Base-by-base conservation (phyloP, 2,888 invertebrate genomes). In the Ophion ventricosus region DNA sequence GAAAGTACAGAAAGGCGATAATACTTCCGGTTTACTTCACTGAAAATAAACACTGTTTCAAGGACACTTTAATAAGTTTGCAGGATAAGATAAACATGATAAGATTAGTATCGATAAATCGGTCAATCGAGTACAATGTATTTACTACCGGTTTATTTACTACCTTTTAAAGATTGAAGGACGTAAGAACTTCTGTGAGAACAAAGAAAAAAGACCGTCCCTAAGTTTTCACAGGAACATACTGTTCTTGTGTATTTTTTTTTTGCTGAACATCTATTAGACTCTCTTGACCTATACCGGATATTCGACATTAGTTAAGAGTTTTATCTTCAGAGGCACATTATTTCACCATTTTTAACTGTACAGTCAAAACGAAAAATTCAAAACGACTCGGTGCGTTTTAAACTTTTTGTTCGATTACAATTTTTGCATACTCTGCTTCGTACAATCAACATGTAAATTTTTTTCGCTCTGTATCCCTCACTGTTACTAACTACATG, bases 321-420 rank as follows among this genome's bases (percentile, higher is more conserved):
- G 43, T 49, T n/a, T 17, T 54, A 40, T 69, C 23, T 40, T 43
- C 49, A 17, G n/a, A 43, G 10, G 64, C 80, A 64, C 81, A 86
- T 86, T 85, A 86, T 87, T 88, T 87, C 83, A 83, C 83, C 85
- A 85, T 85, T 85, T 86, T 86, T 85, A 88, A 87, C 85, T 67
- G 61, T 79, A 84, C 83, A 83, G 72, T 59, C 49, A 74, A 70
- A 61, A 49, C 66, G 64, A 56, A 63, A 29, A 67, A 54, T 25
- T 59, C 56, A 54, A 69, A 67, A 80, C 63, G 72, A 20, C 54
- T 54, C 40, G 70, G 29, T 29, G 40, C 20, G 29, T 74, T 63
- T 57, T 49, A 35, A 72, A 56, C 74, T 67, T 40, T 40, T 72
- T 63, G 14, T 64, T 64, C 54, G 20, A 26, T 56, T 29, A 49